Base-by-base conservation (phyloP, 2,113 vertebrate genomes). In the Ascaphus truei region DNA sequence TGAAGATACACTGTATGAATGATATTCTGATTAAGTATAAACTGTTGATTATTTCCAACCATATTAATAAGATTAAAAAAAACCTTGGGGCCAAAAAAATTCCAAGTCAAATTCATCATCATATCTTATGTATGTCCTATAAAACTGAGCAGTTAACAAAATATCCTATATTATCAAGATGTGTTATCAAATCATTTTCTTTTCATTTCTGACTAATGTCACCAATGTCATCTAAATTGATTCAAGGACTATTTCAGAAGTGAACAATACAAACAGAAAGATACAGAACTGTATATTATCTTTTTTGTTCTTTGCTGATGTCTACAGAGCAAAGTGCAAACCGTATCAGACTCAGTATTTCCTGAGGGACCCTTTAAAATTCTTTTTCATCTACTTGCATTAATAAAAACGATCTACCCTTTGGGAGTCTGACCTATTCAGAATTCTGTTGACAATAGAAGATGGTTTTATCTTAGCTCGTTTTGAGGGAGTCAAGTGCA, bases 181-280 rank as follows among this genome's bases (percentile, higher is more conserved):
- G 3, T 65, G 20, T 53, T 65, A 53, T 55, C 36, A 31, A 27
- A 43, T 56, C 11, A 55, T 43, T 55, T 41, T 31, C 34, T 66
- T 30, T 30, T 66, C 39, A n/a, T 9, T 63, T 41, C 11, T 43
- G 55, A 43, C 51, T 43, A 15, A 7, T 66, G 50, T 43, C 34
- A 66, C 50, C 63, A 66, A 66, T 53, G 50, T 66, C 63, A 55
- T 66, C 63, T 41, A 22, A 6, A 43, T 55, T 16, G 39, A 55
- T 56, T 66, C 47, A 63, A 63, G 61, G 31, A 51, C 61, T 36
- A 25, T 22, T 63, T 47, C 23, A 41, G 55, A 13, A 55, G 20
- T 41, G 30, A 43, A 66, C 50, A 41, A 55, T 41, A 13, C 23
- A 29, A 53, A 43, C 11, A 3, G n/a, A 16, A 53, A 23, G 23